These are phyloP conservation scores for Merops nubicus DNA, from an alignment of 2,113 vertebrate species.

Conservation along the genomic window DNA sequence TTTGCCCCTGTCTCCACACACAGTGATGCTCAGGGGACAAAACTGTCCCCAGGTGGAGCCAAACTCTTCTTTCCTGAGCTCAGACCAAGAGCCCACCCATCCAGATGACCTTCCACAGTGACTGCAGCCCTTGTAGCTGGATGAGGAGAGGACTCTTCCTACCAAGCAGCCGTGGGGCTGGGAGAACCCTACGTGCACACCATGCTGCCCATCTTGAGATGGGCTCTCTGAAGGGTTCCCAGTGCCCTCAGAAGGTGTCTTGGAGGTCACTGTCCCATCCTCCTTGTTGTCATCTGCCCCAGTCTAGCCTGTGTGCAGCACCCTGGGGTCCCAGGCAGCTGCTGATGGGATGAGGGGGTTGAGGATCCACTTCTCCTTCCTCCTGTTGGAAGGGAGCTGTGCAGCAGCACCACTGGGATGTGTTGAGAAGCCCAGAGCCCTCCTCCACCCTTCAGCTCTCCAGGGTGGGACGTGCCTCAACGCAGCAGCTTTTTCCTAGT, in stretches of 20 bases:
- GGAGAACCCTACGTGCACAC: neutral
- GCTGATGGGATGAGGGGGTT: neutral
- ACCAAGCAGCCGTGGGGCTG: neutral
- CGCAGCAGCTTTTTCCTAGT: fast-evolving
- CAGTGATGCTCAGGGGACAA: neutral
- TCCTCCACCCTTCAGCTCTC: neutral
- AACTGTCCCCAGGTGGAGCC: neutral
- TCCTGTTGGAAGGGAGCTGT: neutral
- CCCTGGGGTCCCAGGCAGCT: neutral
- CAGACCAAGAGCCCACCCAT: neutral
- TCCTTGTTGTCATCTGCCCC: neutral
- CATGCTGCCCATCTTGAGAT: fast-evolving
- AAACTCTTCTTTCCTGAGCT: neutral
- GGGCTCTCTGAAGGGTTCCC: neutral
- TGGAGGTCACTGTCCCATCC: neutral
- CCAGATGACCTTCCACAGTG: neutral
- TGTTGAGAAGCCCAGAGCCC: neutral
- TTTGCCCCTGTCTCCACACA: neutral
- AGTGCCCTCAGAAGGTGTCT: fast-evolving
- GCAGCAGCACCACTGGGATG: neutral
- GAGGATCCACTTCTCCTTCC: neutral
- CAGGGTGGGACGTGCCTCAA: fast-evolving
- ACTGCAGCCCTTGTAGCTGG: neutral
- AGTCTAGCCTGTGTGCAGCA: neutral
- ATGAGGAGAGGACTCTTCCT: neutral